Evolutionary conservation across 2,113 vertebrate species (phyloP).

Genomic region (Haemorhous mexicanus): DNA sequence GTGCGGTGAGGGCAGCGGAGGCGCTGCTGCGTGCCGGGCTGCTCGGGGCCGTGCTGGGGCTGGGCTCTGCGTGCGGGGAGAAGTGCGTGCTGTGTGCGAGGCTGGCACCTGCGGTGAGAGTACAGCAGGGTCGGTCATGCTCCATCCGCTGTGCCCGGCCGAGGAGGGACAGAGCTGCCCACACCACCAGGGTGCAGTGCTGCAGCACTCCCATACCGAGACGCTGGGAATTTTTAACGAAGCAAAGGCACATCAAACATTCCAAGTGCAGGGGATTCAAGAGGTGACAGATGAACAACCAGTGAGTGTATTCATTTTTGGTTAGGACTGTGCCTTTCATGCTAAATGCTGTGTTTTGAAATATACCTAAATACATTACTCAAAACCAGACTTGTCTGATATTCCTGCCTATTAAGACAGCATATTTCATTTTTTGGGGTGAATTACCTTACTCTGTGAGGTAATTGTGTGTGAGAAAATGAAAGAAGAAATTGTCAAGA

Average conservation of each 20-base stretch:
- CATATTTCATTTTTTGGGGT: background rate
- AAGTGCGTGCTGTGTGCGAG: background rate
- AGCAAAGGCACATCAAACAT: background rate
- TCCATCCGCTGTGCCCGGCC: accelerated
- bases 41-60: background rate
- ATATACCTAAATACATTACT: background rate
- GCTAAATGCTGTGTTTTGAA: background rate
- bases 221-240: background rate
- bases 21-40: background rate
- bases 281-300: background rate
- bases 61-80: background rate
- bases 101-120: constrained; percentile 21
- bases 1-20: constrained; percentile 5
- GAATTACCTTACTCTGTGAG: background rate
- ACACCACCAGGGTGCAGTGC: background rate
- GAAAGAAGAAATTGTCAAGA: background rate
- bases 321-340: background rate
- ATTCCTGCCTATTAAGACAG: background rate
- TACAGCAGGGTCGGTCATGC: background rate
- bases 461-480: background rate
- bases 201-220: accelerated
- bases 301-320: background rate
- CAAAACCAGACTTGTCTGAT: background rate
- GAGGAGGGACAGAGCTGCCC: background rate
- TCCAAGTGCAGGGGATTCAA: background rate